Conservation (phyloP, 2,888 invertebrate species). For the Brachyptera risi region DNA sequence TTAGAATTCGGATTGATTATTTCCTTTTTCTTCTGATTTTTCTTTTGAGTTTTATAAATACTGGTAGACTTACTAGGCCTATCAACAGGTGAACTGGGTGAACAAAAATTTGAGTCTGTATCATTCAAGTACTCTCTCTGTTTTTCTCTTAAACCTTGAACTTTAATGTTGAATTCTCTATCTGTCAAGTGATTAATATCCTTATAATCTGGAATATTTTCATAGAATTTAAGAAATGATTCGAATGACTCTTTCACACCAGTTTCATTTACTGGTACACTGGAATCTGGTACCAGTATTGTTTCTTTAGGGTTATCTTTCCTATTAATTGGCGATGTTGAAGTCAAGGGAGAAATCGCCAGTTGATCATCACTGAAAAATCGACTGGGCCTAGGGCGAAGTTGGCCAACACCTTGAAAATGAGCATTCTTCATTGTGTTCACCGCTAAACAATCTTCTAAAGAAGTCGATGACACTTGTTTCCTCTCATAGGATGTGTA, state of each 20-base stretch:
- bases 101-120: too few relatives aligned
- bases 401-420: constrained; percentile 1
- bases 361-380: too few relatives aligned
- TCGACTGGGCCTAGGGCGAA: background rate
- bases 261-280: background rate
- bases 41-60: background rate
- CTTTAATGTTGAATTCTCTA: constrained; percentile 67
- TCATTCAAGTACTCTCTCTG: constrained; percentile 47
- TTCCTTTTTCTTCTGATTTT: too few relatives aligned
- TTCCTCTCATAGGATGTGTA: constrained; percentile 64
- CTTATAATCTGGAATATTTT: constrained; percentile 75
- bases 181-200: constrained; percentile 72
- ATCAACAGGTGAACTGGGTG: background rate
- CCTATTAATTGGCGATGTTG: background rate
- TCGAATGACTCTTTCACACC: constrained; percentile 47
- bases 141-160: constrained; percentile 62
- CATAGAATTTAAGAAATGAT: constrained; percentile 66
- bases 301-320: background rate
- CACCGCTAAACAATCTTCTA: background rate
- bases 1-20: too few relatives aligned
- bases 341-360: too few relatives aligned
- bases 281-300: background rate
- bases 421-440: background rate
- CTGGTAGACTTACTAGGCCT: background rate
- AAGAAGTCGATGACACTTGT: constrained; percentile 31